Percentiles rank a stretch among this genome's conserved stretches.
Conservation (phyloP, 2,888 invertebrate genomes). For the Acrobasis suavella region DNA sequence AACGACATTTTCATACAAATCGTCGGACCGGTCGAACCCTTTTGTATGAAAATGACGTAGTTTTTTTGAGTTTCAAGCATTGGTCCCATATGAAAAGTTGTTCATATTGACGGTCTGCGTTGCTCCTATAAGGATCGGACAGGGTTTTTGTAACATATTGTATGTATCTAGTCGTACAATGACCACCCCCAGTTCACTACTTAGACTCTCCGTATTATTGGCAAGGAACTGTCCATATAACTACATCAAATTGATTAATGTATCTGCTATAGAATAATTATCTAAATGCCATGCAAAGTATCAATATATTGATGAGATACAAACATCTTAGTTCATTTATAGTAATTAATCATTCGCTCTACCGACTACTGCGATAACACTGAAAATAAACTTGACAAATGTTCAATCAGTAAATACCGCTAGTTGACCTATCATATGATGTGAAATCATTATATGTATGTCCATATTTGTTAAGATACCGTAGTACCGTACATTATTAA, state of each 20-base stretch:
- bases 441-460: not conserved
- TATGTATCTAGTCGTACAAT: too few relatives aligned
- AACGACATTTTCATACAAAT: too few relatives aligned
- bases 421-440: not conserved
- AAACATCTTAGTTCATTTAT: not conserved
- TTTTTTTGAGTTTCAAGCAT: too few relatives aligned
- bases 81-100: too few relatives aligned
- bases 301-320: not conserved
- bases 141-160: too few relatives aligned
- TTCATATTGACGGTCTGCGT: too few relatives aligned
- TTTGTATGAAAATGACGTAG: too few relatives aligned
- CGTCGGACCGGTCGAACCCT: too few relatives aligned
- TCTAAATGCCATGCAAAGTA: constrained; percentile 1
- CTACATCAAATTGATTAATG: not conserved
- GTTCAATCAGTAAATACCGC: constrained; percentile 7
- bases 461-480: not conserved
- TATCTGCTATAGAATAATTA: not conserved
- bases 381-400: not conserved
- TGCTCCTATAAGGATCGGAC: too few relatives aligned
- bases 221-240: not conserved
- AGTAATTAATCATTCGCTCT: not conserved
- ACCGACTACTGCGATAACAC: not conserved
- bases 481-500: not conserved
- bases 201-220: too few relatives aligned
- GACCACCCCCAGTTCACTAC: too few relatives aligned